These are phyloP conservation scores for Drosophila carrolli DNA, from an alignment of 1,140 invertebrate genomes.

Conservation along the genomic window DNA sequence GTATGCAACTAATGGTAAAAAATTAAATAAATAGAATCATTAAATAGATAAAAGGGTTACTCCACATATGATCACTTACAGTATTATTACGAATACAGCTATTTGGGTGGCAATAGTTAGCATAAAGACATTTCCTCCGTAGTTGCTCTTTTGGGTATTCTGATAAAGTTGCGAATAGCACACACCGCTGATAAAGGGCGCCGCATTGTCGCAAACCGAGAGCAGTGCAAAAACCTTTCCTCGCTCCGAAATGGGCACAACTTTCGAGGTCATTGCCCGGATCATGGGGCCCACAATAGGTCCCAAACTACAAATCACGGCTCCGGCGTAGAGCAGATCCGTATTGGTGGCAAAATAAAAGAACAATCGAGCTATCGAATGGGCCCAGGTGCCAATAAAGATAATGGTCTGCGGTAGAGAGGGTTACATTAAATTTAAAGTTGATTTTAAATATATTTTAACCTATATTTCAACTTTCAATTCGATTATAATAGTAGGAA, in stretches of 20 bases:
- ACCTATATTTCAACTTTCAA: no score
- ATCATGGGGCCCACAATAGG: slow-evolving; percentile 90
- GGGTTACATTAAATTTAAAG: neutral
- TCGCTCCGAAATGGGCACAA: slow-evolving; percentile 88
- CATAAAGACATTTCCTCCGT: slow-evolving; percentile 88
- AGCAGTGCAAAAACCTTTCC: slow-evolving; percentile 91
- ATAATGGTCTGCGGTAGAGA: slow-evolving; percentile 86
- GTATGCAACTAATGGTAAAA: slow-evolving; percentile 61
- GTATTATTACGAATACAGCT: slow-evolving; percentile 86
- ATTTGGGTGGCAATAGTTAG: slow-evolving; percentile 89
- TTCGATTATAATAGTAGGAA: no score
- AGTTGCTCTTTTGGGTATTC: slow-evolving; percentile 86
- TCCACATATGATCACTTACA: slow-evolving; percentile 86
- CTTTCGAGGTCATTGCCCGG: slow-evolving; percentile 90
- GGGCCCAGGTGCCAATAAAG: slow-evolving; percentile 88
- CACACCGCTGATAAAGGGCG: slow-evolving; percentile 89
- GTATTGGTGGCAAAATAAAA: slow-evolving; percentile 86
- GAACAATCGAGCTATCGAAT: slow-evolving; percentile 88
- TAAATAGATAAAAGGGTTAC: neutral
- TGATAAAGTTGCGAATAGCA: slow-evolving; percentile 90
- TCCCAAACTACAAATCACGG: slow-evolving; percentile 88
- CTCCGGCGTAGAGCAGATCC: slow-evolving; percentile 88
- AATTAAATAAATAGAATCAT: neutral
- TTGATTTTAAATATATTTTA: no score
- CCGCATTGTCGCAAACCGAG: slow-evolving; percentile 91